Evolutionary conservation across 2,797 vertebrate genomes (phyloP).

Genomic region (Eulemur coronatus): DNA sequence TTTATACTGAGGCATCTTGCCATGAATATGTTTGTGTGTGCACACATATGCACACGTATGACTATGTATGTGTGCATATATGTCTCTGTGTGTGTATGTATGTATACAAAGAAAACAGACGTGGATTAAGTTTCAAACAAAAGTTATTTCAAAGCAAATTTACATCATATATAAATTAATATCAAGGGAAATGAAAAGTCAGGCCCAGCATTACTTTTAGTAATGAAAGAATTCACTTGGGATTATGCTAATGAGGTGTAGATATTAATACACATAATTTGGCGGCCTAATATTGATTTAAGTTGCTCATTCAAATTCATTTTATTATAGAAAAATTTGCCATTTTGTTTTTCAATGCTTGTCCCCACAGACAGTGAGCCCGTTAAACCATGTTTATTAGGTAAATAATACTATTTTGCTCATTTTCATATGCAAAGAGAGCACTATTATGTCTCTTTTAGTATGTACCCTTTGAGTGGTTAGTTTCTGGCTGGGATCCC

Average conservation of each 20-base stretch:
- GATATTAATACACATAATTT: conserved; percentile 76
- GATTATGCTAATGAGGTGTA: conserved; percentile 68
- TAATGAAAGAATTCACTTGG: conserved; percentile 68
- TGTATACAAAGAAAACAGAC: background rate
- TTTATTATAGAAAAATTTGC: conserved; percentile 65
- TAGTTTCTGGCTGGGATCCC: background rate
- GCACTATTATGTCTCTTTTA: background rate
- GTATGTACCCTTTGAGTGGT: background rate
- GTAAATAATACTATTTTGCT: conserved; percentile 52
- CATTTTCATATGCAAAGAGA: background rate
- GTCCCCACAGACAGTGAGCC: background rate
- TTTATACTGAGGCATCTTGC: background rate
- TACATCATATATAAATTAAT: conserved; percentile 47
- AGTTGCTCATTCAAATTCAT: conserved; percentile 73
- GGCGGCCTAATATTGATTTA: conserved; percentile 75
- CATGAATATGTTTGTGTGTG: background rate
- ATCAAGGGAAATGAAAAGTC: conserved; percentile 68
- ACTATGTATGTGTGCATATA: background rate
- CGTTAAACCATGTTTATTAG: conserved; percentile 47
- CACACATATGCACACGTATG: background rate
- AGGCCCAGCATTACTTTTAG: conserved; percentile 60
- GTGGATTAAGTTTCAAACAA: conserved; percentile 46
- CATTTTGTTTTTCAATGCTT: conserved; percentile 54
- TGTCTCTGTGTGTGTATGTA: background rate
- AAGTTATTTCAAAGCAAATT: conserved; percentile 67